Conservation (phyloP, 2,797 vertebrate species). For the Gallinago stenura region DNA sequence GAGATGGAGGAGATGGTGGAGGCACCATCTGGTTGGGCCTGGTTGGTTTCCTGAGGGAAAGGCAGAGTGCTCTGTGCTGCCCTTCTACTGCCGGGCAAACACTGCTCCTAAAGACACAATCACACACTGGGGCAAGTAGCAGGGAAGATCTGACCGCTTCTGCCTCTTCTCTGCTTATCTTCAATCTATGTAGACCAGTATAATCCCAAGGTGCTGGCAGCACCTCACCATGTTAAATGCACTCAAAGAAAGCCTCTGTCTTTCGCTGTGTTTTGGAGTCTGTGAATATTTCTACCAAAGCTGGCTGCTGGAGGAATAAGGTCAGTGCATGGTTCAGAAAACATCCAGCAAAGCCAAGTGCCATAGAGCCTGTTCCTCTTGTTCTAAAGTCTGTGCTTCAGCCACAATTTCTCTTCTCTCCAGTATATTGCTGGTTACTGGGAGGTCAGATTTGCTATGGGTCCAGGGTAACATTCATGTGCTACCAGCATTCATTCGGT, state of each 20-base stretch:
- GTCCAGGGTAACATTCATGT: neutral
- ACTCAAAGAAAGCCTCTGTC: neutral
- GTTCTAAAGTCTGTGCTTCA: neutral
- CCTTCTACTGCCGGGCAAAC: rapidly evolving
- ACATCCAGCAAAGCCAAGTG: neutral
- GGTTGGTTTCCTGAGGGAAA: neutral
- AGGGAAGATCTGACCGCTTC: neutral
- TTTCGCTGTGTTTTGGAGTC: neutral
- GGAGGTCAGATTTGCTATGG: neutral
- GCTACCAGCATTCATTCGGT: neutral
- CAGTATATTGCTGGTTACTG: neutral
- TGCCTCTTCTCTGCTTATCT: neutral
- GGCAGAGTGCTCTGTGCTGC: neutral
- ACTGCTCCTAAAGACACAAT: neutral
- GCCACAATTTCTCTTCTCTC: neutral
- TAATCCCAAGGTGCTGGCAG: neutral
- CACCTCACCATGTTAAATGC: neutral
- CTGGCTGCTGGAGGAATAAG: neutral
- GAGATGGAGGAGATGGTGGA: neutral
- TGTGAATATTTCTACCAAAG: neutral
- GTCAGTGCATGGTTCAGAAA: neutral
- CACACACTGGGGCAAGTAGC: rapidly evolving
- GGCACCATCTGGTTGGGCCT: neutral
- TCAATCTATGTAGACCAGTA: neutral
- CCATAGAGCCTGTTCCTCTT: neutral